Evolutionary conservation across 2,888 invertebrate genomes (phyloP).

Genomic region (Thera britannica): DNA sequence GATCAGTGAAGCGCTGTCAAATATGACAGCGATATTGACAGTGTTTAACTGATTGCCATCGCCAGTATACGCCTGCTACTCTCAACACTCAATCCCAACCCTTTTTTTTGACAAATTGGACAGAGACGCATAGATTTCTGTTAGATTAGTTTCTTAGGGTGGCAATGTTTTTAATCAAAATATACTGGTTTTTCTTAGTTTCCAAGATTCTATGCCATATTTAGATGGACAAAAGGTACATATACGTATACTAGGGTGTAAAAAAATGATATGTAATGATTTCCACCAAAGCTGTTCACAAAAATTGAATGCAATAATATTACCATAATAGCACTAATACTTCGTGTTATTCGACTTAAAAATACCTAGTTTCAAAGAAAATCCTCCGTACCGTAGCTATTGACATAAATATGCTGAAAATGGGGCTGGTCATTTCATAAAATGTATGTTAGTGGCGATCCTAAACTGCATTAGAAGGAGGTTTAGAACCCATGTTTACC

Average conservation of each 20-base stretch:
- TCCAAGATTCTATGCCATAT: too few species aligned
- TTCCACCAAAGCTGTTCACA: constrained; percentile 56
- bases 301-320: constrained; percentile 71
- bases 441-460: constrained; percentile 17
- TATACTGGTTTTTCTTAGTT: too few species aligned
- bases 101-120: too few species aligned
- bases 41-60: too few species aligned
- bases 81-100: too few species aligned
- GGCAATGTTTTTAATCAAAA: too few species aligned
- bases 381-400: constrained; percentile 53
- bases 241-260: neutral
- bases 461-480: constrained; percentile 13
- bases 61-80: too few species aligned
- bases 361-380: constrained; percentile 50
- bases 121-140: too few species aligned
- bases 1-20: too few species aligned
- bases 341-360: constrained; percentile 16
- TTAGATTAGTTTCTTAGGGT: too few species aligned
- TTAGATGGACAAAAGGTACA: neutral
- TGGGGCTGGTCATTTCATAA: constrained; percentile 37
- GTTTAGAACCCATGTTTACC: neutral
- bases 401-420: constrained; percentile 37
- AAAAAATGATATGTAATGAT: too few species aligned
- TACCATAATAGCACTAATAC: constrained; percentile 62
- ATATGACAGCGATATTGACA: too few species aligned